phyloP scores from a whole-genome alignment of 2,888 invertebrate species.

The Caenorhabditis sp. region DNA sequence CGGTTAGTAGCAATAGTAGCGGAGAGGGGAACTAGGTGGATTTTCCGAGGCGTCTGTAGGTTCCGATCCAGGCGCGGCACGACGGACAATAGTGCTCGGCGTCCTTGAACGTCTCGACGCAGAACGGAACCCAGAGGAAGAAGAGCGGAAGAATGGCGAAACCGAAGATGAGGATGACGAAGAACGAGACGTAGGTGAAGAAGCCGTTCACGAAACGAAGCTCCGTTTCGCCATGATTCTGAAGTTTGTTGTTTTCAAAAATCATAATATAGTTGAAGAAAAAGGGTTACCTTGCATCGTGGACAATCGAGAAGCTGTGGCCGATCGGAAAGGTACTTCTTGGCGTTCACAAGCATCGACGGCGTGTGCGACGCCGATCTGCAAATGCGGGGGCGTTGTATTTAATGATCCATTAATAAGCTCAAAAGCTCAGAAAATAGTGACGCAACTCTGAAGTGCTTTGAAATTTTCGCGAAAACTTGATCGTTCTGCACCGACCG shows the following conservation, averaged over 20 bases:
- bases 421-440: too few relatives aligned
- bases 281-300: conserved; percentile 74
- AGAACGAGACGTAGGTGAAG: conserved; percentile 75
- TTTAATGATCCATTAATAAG: too few relatives aligned
- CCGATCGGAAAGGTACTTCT: conserved; percentile 76
- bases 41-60: conserved; percentile 76
- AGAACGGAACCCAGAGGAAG: conserved; percentile 78
- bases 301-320: conserved; percentile 77
- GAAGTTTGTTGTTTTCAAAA: too few relatives aligned
- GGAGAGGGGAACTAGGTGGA: conserved; percentile 63
- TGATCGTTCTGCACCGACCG: too few relatives aligned
- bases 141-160: conserved; percentile 76
- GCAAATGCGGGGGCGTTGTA: too few relatives aligned
- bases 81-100: conserved; percentile 76
- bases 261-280: too few relatives aligned
- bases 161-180: conserved; percentile 74
- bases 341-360: conserved; percentile 77
- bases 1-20: conserved; percentile 8
- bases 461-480: too few relatives aligned
- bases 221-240: conserved; percentile 78
- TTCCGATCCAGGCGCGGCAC: conserved; percentile 77
- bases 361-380: conserved; percentile 77
- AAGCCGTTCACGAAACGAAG: conserved; percentile 76
- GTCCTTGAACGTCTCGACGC: conserved; percentile 76
- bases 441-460: too few relatives aligned